These are phyloP conservation scores for Pammene fasciana DNA, from an alignment of 2,888 invertebrate species.

Conservation along the genomic window DNA sequence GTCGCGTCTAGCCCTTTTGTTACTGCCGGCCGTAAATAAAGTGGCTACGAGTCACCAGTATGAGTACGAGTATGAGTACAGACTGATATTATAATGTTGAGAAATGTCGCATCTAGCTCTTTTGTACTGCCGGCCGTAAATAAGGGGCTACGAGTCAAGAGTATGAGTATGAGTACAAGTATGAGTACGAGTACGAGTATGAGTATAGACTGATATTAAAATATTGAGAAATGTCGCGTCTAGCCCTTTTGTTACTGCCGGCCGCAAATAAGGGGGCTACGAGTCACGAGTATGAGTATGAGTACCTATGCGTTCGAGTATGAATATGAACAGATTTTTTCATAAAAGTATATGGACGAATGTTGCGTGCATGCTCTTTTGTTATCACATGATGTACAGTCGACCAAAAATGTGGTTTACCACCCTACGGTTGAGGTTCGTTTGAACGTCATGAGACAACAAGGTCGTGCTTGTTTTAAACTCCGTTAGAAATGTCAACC, in stretches of 20 bases:
- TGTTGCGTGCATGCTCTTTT: too few species aligned
- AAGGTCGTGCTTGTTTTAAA: too few species aligned
- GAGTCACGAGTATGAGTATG: neutral
- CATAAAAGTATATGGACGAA: too few species aligned
- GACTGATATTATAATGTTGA: constrained; percentile 13
- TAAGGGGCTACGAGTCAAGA: neutral
- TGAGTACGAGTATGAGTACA: constrained; percentile 3
- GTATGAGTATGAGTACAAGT: neutral
- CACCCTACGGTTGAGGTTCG: too few species aligned
- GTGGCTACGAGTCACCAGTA: constrained; percentile 1
- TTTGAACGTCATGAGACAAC: too few species aligned
- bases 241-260: constrained; percentile 27
- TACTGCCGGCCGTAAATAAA: constrained; percentile 1
- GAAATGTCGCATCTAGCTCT: constrained; percentile 39
- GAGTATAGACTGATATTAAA: neutral
- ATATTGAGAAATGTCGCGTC: constrained; percentile 40
- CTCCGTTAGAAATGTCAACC: too few species aligned
- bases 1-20: constrained; percentile 38
- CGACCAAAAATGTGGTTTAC: too few species aligned
- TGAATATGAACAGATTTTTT: too few species aligned
- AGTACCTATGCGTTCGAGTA: too few species aligned
- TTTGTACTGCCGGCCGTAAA: too few species aligned
- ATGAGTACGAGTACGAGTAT: neutral
- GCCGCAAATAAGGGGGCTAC: constrained; percentile 4
- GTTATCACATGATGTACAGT: too few species aligned